These are phyloP conservation scores for Parelbella ahira DNA, from an alignment of 2,888 invertebrate species.

Conservation along the genomic window DNA sequence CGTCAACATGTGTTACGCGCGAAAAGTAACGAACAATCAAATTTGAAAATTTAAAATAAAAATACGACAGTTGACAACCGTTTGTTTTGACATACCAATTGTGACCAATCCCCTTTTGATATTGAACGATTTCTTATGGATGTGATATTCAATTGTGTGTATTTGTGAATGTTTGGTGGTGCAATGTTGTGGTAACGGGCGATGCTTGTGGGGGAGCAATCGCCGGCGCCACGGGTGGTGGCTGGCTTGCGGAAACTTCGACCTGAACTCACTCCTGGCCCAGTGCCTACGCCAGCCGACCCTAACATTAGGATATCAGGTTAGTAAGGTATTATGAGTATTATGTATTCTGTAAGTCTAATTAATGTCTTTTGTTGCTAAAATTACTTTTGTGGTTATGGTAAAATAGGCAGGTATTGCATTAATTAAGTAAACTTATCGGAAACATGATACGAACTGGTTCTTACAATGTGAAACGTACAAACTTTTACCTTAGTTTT, in stretches of 20 bases:
- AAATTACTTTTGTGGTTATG: too few species aligned
- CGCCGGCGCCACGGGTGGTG: constrained; percentile 78
- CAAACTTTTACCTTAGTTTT: too few species aligned
- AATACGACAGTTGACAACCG: constrained; percentile 54
- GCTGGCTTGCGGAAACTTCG: constrained; percentile 73
- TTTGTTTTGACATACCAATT: constrained; percentile 27
- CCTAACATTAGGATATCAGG: constrained; percentile 73
- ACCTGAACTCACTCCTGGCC: constrained; percentile 71
- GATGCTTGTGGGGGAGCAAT: constrained; percentile 75
- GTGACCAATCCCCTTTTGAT: constrained; percentile 3
- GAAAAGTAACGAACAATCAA: constrained; percentile 60
- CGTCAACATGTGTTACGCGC: constrained; percentile 49
- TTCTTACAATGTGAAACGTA: too few species aligned
- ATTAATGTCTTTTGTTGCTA: too few species aligned
- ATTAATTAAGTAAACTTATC: too few species aligned
- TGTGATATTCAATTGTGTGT: constrained; percentile 35
- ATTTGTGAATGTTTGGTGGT: constrained; percentile 50
- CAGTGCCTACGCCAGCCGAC: constrained; percentile 64
- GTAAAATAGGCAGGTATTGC: too few species aligned
- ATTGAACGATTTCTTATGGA: constrained; percentile 18
- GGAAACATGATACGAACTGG: too few species aligned
- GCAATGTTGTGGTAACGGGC: constrained; percentile 62
- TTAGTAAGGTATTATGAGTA: too few species aligned
- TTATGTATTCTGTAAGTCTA: too few species aligned
- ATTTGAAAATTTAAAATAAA: constrained; percentile 52